Percentiles rank a stretch among this genome's conserved stretches.
Conservation (phyloP, 2,113 vertebrate genomes). For the Gnathonemus longibarbis region DNA sequence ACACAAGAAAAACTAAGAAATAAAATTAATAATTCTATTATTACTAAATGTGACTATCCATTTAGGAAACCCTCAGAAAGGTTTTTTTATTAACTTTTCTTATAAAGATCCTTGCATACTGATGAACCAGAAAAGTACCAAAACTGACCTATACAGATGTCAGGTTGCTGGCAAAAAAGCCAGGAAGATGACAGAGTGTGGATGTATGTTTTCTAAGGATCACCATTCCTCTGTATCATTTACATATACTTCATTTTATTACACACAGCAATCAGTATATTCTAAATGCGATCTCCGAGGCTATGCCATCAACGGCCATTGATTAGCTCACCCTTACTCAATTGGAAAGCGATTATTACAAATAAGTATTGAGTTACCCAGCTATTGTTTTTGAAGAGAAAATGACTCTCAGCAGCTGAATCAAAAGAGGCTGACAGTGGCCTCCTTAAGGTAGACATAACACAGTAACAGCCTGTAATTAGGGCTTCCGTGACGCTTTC, state of each 20-base stretch:
- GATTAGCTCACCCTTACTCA: neutral
- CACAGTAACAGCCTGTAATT: neutral
- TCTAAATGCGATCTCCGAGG: neutral
- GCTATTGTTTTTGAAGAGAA: neutral
- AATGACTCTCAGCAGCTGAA: neutral
- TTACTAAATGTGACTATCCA: neutral
- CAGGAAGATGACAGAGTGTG: neutral
- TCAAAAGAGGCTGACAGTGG: neutral
- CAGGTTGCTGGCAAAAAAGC: neutral
- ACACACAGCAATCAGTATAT: neutral
- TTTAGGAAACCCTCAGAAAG: neutral
- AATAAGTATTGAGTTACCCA: constrained; percentile 13
- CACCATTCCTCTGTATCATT: neutral
- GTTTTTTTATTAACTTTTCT: neutral
- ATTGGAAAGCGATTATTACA: neutral
- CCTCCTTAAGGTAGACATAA: neutral
- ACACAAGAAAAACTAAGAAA: neutral
- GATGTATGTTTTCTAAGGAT: neutral
- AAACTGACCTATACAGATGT: neutral
- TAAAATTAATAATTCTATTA: neutral
- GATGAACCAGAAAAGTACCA: neutral
- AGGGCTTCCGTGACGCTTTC: neutral
- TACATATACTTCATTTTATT: neutral
- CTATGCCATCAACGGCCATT: neutral
- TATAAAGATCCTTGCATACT: neutral